Conservation (phyloP, 92 coral and sea anemone genomes). For the Zoanthus sociatus region DNA sequence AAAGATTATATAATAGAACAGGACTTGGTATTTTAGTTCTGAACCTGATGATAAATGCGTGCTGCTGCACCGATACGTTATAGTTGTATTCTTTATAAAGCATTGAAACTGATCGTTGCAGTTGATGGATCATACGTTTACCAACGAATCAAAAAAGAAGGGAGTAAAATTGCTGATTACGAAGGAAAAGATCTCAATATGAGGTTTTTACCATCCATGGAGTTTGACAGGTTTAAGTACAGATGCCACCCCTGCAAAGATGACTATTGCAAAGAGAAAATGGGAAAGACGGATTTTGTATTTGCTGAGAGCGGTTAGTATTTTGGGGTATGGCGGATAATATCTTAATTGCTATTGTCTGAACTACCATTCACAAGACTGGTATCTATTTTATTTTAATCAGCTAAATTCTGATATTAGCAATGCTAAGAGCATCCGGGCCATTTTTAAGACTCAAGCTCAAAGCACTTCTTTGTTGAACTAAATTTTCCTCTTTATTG, state of each 20-base stretch:
- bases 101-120: neutral
- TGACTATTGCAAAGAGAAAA: slow-evolving; percentile 25
- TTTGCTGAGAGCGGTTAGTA: slow-evolving; percentile 39
- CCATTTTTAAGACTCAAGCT: no score
- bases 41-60: no score
- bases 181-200: slow-evolving; percentile 24
- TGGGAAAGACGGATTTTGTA: slow-evolving; percentile 43
- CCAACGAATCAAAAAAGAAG: slow-evolving; percentile 34
- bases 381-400: neutral
- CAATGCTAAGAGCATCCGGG: no score
- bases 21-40: no score
- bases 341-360: neutral
- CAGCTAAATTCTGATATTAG: no score
- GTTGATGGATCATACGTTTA: slow-evolving; percentile 26
- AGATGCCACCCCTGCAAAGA: slow-evolving; percentile 37
- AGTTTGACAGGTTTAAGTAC: slow-evolving; percentile 29
- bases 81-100: no score
- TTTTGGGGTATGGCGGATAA: no score
- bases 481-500: no score
- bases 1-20: no score
- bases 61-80: no score
- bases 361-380: neutral
- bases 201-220: slow-evolving; percentile 15
- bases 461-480: no score
- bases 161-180: slow-evolving; percentile 34